Base-by-base conservation (phyloP, 2,797 vertebrate species). In the Lepilemur ruficaudatus region DNA sequence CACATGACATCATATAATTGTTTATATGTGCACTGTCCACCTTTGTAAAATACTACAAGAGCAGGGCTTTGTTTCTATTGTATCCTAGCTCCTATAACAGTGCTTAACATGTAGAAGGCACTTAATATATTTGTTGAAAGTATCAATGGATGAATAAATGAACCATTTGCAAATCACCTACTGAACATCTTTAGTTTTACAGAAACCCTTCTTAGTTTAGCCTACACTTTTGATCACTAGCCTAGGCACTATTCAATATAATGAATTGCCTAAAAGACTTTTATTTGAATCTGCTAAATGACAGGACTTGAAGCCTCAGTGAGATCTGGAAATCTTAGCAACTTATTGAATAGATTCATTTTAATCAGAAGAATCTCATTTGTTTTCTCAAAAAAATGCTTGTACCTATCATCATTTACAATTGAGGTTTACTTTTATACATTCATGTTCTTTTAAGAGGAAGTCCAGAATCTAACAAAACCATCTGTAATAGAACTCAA, bases 371-470 rank as follows among this genome's bases (percentile, higher is more conserved):
- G 50, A 93, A 65, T 69, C 30, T 63, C n/a, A 91, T 52, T 67
- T 85, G 30, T 84, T 86, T 82, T 35, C 73, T 91, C 20, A 92
- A 55, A 97, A 90, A 87, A 41, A n/a, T 59, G 46, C 25, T 92
- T 80, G 3, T 25, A 32, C 67, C 46, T 82, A 50, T 79, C 20
- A 28, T 76, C 25, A 61, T 88, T 78, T 70, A 65, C 8, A 79
- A 63, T 75, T 87, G 3, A 69, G 50, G 12, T 63, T 86, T 85
- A 55, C 32, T 5, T 61, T 69, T 85, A 76, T 32, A 80, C 22
- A 69, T 76, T 88, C 25, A 69, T 46, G 5, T 35, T 90, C 43
- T 32, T 89, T 78, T 90, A 87, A 80, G 2, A 57, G 13, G 52
- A 85, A 50, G 67, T 65, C 35, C 28, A 72, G 23, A 89, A 93